phyloP scores from a whole-genome alignment of 1,140 invertebrate genomes.

The Diabrotica undecimpunctata region DNA sequence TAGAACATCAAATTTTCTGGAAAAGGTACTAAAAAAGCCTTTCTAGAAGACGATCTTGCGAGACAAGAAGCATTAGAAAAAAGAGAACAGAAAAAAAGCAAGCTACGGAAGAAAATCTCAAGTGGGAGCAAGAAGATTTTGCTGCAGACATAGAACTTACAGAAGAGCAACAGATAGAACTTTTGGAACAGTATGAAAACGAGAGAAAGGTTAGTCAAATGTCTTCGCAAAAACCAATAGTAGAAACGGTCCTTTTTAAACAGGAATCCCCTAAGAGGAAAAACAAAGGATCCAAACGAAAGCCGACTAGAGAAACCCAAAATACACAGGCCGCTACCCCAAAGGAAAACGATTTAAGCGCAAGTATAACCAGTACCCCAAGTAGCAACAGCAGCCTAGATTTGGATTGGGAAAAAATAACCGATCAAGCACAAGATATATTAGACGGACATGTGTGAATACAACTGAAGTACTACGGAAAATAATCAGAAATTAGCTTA shows the following conservation, averaged over 20 bases:
- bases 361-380: constrained; percentile 35
- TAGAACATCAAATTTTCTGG: constrained; percentile 56
- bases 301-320: constrained; percentile 11
- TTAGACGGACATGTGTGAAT: no score
- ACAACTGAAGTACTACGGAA: no score
- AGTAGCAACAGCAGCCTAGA: constrained; percentile 44
- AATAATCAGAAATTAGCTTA: no score
- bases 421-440: no score
- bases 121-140: constrained; percentile 55
- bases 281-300: background rate
- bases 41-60: constrained; percentile 57
- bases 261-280: constrained; percentile 21
- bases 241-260: constrained; percentile 24
- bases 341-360: constrained; percentile 33
- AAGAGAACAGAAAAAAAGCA: constrained; percentile 41
- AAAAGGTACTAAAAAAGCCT: constrained; percentile 59
- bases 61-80: constrained; percentile 45
- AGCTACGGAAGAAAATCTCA: constrained; percentile 35
- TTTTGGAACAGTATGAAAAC: constrained; percentile 57
- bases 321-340: constrained; percentile 12
- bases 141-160: constrained; percentile 56
- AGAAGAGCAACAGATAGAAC: constrained; percentile 57
- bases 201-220: constrained; percentile 39
- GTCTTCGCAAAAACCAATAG: constrained; percentile 12
- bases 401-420: constrained; percentile 48